Evolutionary conservation across 2,113 vertebrate species (phyloP).

Genomic region (Hydrolagus affinis): DNA sequence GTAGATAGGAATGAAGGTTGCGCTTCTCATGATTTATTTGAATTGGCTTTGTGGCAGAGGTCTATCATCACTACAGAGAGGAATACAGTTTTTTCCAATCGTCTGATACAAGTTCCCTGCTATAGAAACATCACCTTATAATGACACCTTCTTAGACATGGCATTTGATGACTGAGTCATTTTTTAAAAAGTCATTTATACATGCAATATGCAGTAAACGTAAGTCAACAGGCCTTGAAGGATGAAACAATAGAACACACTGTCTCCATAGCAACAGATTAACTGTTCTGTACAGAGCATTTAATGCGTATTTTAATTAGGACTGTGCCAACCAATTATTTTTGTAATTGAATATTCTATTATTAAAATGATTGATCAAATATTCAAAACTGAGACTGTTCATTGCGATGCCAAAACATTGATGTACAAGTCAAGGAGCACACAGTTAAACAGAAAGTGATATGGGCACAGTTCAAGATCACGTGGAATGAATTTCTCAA

Average conservation of each 20-base stretch:
- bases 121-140: not conserved
- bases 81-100: too few relatives aligned
- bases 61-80: not conserved
- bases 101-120: not conserved
- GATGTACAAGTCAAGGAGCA: not conserved
- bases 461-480: not conserved
- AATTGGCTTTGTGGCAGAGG: too few relatives aligned
- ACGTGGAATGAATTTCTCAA: not conserved
- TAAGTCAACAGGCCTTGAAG: slow-evolving; percentile 12
- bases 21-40: too few relatives aligned
- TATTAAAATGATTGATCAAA: slow-evolving; percentile 27
- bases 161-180: not conserved
- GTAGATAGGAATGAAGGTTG: too few relatives aligned
- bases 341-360: slow-evolving; percentile 30
- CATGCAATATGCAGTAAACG: slow-evolving; percentile 23
- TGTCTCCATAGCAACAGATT: slow-evolving; percentile 25
- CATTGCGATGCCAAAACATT: slow-evolving; percentile 13
- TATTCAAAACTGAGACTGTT: slow-evolving; percentile 26
- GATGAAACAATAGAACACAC: slow-evolving; percentile 19
- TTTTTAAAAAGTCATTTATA: slow-evolving; percentile 3
- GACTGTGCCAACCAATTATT: slow-evolving; percentile 24
- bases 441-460: slow-evolving; percentile 11
- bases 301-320: slow-evolving; percentile 32
- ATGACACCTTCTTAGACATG: not conserved
- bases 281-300: slow-evolving; percentile 4